phyloP scores from a whole-genome alignment of 2,888 invertebrate species.

The Chrysomela aeneicollis region DNA sequence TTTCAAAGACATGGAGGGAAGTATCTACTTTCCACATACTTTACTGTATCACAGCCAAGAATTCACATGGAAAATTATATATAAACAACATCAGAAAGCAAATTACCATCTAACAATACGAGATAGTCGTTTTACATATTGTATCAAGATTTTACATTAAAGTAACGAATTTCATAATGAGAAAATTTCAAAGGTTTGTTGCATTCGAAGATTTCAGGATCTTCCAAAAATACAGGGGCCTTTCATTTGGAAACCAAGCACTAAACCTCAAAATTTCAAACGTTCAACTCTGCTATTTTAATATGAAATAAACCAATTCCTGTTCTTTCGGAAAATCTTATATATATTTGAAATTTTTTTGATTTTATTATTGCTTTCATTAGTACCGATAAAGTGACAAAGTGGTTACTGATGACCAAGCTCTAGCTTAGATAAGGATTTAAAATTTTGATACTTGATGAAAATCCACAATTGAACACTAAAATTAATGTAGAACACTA shows the following conservation, averaged over 20 bases:
- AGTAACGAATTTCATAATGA: conserved; percentile 54
- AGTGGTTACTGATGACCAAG: too few relatives aligned
- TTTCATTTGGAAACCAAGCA: conserved; percentile 22
- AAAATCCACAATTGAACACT: too few relatives aligned
- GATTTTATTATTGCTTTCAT: too few relatives aligned
- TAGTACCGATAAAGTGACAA: too few relatives aligned
- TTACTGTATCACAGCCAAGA: conserved; percentile 64
- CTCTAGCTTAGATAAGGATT: too few relatives aligned
- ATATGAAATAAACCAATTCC: too few relatives aligned
- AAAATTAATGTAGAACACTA: too few relatives aligned
- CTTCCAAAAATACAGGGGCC: not conserved
- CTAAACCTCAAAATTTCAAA: conserved; percentile 25
- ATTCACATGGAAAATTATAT: conserved; percentile 60
- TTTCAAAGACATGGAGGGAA: conserved; percentile 57
- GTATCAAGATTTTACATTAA: conserved; percentile 49
- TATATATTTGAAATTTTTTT: too few relatives aligned
- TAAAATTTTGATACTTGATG: too few relatives aligned
- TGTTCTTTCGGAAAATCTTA: too few relatives aligned
- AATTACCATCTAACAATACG: conserved; percentile 40
- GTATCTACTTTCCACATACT: conserved; percentile 59
- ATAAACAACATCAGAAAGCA: conserved; percentile 49
- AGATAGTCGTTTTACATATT: conserved; percentile 45
- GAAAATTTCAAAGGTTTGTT: conserved; percentile 33
- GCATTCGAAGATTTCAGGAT: conserved; percentile 8
- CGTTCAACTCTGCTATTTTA: too few relatives aligned